phyloP scores from a whole-genome alignment of 1,140 invertebrate species.

The Drosophila carrolli region DNA sequence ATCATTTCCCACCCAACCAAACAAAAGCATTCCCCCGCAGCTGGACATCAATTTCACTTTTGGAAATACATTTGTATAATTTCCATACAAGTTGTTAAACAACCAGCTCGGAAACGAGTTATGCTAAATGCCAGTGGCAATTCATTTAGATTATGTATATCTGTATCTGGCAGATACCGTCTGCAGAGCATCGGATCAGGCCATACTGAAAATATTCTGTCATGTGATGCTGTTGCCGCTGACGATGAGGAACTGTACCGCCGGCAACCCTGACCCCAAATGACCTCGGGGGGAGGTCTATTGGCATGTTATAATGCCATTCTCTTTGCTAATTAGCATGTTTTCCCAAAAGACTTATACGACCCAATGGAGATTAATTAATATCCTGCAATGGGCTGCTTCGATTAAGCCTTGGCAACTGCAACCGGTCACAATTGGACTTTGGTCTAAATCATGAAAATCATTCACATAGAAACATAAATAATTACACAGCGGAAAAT shows the following conservation, averaged over 20 bases:
- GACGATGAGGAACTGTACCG: constrained; percentile 45
- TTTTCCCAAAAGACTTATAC: constrained; percentile 11
- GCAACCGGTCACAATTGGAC: constrained; percentile 33
- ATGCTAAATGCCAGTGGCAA: constrained; percentile 29
- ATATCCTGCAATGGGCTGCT: constrained; percentile 2
- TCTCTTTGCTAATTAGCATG: constrained; percentile 28
- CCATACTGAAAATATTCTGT: constrained; percentile 36
- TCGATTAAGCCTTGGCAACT: constrained; percentile 22
- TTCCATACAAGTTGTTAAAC: constrained; percentile 26
- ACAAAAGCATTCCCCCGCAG: background rate
- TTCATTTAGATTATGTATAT: constrained; percentile 45
- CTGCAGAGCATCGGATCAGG: constrained; percentile 40
- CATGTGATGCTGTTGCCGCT: constrained; percentile 19
- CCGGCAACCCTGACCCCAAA: constrained; percentile 27
- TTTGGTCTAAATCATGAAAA: constrained; percentile 7
- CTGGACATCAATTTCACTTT: constrained; percentile 35
- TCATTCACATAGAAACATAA: constrained; percentile 16
- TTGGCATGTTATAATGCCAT: constrained; percentile 7
- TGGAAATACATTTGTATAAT: constrained; percentile 36
- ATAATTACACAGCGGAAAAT: constrained; percentile 14
- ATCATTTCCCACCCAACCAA: constrained; percentile 10
- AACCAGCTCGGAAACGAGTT: constrained; percentile 35
- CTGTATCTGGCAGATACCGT: constrained; percentile 6
- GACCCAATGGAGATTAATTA: constrained; percentile 30
- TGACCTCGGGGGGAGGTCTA: constrained; percentile 13